Evolutionary conservation across 2,888 invertebrate genomes (phyloP).

Genomic region (Tachystola acroxantha): DNA sequence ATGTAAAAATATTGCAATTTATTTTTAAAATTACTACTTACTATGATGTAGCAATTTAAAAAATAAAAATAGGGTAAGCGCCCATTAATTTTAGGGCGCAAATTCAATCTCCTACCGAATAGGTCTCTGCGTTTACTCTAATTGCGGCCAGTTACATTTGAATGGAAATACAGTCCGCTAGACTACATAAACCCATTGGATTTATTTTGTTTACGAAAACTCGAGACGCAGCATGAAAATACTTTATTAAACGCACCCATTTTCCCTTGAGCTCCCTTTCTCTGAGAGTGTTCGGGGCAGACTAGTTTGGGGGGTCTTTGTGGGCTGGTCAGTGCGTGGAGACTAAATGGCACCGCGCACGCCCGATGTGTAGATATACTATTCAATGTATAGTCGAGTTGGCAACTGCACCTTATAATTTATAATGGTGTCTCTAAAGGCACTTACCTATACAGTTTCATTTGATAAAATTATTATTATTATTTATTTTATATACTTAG

Average conservation of each 20-base stretch:
- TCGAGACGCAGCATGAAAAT: slow-evolving; percentile 6
- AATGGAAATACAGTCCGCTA: slow-evolving; percentile 11
- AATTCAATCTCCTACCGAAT: too few species aligned
- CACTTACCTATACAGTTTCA: too few species aligned
- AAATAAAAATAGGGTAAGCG: too few species aligned
- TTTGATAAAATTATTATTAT: too few species aligned
- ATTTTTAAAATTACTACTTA: too few species aligned
- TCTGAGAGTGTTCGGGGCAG: background rate
- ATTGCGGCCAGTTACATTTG: slow-evolving; percentile 6
- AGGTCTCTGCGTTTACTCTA: background rate
- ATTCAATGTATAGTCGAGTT: background rate
- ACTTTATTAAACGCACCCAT: slow-evolving; percentile 12
- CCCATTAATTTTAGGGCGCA: too few species aligned
- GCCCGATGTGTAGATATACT: background rate
- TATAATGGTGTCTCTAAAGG: too few species aligned
- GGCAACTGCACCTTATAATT: too few species aligned
- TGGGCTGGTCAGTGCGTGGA: slow-evolving; percentile 9
- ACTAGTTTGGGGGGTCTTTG: slow-evolving; percentile 11
- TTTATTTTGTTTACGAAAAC: slow-evolving; percentile 22
- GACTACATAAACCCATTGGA: slow-evolving; percentile 11
- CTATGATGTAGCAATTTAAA: too few species aligned
- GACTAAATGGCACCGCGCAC: slow-evolving; percentile 19
- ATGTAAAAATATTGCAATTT: too few species aligned
- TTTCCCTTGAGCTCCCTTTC: slow-evolving; percentile 7
- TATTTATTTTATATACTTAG: too few species aligned